Conservation (phyloP, 2,797 vertebrate species). For the Chiloscyllium punctatum region DNA sequence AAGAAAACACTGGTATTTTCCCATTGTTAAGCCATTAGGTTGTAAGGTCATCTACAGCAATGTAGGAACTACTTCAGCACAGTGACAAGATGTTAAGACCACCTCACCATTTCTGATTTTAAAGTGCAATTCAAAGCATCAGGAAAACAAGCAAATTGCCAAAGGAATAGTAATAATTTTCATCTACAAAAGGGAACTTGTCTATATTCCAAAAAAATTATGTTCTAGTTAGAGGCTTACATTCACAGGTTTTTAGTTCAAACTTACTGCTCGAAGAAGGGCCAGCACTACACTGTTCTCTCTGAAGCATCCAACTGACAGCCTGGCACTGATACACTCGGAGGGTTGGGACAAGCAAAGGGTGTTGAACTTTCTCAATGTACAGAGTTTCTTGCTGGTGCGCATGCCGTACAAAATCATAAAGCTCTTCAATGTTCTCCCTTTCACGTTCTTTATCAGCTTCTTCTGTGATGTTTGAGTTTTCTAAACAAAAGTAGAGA, state of each 20-base stretch:
- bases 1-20: background rate
- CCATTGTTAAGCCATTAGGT: background rate
- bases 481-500: slow-evolving; percentile 56
- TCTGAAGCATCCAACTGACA: slow-evolving; percentile 91
- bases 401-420: slow-evolving; percentile 76
- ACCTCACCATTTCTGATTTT: background rate
- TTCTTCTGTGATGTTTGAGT: slow-evolving; percentile 76
- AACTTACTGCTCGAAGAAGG: slow-evolving; percentile 39
- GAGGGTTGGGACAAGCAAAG: slow-evolving; percentile 76
- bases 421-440: slow-evolving; percentile 92
- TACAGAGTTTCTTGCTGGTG: slow-evolving; percentile 56
- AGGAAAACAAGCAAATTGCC: background rate
- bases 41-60: background rate
- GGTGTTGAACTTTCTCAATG: slow-evolving; percentile 76
- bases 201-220: background rate
- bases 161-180: background rate
- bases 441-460: slow-evolving; percentile 84
- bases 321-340: slow-evolving; percentile 89
- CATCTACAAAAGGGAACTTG: background rate
- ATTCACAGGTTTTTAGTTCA: background rate
- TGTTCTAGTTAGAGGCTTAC: background rate
- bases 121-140: background rate
- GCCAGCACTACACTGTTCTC: slow-evolving; percentile 62
- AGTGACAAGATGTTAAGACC: background rate
- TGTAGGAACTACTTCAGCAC: background rate